Conservation (phyloP, 2,888 invertebrate genomes). For the Meghimatium bilineatum region DNA sequence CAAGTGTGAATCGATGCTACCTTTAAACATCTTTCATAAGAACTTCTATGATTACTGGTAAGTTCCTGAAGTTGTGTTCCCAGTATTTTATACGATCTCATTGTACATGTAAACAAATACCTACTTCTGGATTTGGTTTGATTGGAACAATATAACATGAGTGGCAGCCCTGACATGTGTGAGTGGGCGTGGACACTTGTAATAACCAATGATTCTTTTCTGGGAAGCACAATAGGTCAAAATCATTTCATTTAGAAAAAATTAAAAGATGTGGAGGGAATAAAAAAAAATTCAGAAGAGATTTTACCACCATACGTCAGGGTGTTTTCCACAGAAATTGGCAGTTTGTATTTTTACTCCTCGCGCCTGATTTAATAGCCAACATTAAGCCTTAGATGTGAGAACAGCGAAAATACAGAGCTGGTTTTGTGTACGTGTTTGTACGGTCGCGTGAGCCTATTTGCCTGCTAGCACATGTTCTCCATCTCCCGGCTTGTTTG, state of each 20-base stretch:
- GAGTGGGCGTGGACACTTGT: neutral
- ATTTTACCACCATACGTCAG: conserved; percentile 2
- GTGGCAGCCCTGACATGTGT: neutral
- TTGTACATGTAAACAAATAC: neutral
- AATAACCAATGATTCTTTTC: neutral
- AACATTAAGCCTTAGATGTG: conserved; percentile 28
- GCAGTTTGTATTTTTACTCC: conserved; percentile 14
- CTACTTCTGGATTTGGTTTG: neutral
- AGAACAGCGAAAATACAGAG: conserved; percentile 15
- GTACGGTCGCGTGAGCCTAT: conserved; percentile 1
- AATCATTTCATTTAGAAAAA: neutral
- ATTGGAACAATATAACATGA: neutral
- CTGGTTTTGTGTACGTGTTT: conserved; percentile 19
- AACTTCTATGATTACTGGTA: neutral
- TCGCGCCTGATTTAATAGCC: conserved; percentile 27
- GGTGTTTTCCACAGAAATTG: conserved; percentile 17
- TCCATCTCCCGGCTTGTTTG: conserved; percentile 4
- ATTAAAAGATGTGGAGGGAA: neutral
- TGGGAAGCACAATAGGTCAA: neutral
- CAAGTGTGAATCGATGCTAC: neutral
- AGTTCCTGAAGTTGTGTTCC: neutral
- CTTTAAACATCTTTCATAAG: neutral
- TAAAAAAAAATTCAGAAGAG: too few species aligned
- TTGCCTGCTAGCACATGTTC: conserved; percentile 12
- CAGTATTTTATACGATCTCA: neutral